Conservation (phyloP, 53 echinoderm and acorn worm species). For the Paelopatides confundens region DNA sequence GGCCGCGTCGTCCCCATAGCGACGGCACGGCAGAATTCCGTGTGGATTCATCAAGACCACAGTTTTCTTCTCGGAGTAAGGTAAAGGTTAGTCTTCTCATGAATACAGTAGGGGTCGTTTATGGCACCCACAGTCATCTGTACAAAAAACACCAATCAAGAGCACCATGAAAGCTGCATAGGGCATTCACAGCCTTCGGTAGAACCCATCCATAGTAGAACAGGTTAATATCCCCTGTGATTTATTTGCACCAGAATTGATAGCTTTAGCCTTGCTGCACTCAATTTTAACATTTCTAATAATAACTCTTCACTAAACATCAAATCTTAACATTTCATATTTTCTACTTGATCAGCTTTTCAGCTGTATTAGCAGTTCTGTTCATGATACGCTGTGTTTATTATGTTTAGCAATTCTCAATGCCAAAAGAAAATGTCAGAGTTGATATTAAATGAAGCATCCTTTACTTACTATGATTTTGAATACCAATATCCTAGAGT, state of each 20-base stretch:
- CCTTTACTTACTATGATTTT: background rate
- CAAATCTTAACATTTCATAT: too few species aligned
- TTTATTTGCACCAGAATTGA: background rate
- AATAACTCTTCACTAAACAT: background rate
- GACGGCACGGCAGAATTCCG: constrained; percentile 84
- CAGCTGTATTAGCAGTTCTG: too few species aligned
- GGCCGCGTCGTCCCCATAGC: constrained; percentile 89
- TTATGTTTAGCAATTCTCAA: background rate
- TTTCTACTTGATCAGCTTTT: too few species aligned
- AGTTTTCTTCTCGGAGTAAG: constrained; percentile 57
- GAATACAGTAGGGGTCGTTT: background rate
- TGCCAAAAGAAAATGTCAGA: background rate
- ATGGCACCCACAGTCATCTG: background rate
- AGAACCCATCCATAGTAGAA: background rate
- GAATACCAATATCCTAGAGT: background rate
- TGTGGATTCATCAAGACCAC: constrained; percentile 65
- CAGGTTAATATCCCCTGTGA: background rate
- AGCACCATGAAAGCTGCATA: background rate
- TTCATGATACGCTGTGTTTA: too few species aligned
- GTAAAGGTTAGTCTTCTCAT: constrained; percentile 66
- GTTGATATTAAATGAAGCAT: background rate
- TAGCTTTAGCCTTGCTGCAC: too few species aligned
- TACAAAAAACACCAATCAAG: background rate
- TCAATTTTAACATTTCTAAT: background rate
- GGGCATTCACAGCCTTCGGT: background rate